A percentile compares a stretch with the other conserved stretches of the same genome.
Evolutionary conservation across 2,113 vertebrate genomes (phyloP).

Genomic region (rabbit (Oryctolagus cuniculus)): DNA sequence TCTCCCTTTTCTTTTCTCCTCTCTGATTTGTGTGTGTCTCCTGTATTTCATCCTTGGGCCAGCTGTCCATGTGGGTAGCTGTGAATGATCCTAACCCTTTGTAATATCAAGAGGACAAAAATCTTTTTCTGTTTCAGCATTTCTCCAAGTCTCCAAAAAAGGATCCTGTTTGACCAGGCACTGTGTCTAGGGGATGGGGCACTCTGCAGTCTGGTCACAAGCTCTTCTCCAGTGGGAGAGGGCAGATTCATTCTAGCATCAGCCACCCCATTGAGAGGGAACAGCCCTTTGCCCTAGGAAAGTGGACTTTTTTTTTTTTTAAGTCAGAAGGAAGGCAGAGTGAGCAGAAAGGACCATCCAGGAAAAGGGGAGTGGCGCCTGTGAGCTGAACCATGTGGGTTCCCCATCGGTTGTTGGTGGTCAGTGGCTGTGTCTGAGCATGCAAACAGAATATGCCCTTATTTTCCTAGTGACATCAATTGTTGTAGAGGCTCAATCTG

Average conservation of each 20-base stretch:
- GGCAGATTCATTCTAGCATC: not conserved
- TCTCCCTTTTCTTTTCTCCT: not conserved
- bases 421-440: not conserved
- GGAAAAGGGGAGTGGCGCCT: not conserved
- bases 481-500: not conserved
- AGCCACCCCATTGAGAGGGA: not conserved
- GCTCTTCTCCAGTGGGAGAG: not conserved
- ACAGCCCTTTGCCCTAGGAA: not conserved
- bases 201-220: not conserved
- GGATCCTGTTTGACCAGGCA: too few relatives aligned
- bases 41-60: not conserved
- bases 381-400: not conserved
- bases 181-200: not conserved
- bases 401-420: not conserved
- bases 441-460: conserved; percentile 1
- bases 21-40: not conserved
- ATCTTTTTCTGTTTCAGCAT: not conserved
- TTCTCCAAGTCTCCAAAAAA: not conserved
- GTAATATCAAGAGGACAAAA: not conserved
- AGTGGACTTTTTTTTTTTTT: not conserved
- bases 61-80: not conserved
- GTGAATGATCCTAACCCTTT: not conserved
- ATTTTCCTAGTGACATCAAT: not conserved
- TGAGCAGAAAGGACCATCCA: not conserved
- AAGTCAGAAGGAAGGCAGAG: not conserved